phyloP scores from a whole-genome alignment of 1,140 invertebrate genomes.

The Thaumetopoea pityocampa region DNA sequence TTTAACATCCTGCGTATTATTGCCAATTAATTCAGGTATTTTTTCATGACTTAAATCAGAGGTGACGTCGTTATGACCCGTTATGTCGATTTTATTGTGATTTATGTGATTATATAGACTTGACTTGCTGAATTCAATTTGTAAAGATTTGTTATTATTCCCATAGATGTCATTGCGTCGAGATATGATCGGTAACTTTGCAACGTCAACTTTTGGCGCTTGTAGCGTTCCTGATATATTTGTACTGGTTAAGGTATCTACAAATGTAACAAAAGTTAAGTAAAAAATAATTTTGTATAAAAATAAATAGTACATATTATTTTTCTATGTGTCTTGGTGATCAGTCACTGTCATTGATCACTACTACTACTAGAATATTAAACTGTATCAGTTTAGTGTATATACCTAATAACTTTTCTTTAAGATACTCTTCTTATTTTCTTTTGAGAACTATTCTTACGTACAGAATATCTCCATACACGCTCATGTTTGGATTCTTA shows the following conservation, averaged over 20 bases:
- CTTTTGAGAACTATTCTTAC: too few species aligned
- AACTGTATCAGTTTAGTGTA: too few species aligned
- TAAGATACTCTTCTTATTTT: too few species aligned
- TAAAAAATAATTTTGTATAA: too few species aligned
- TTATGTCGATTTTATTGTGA: constrained; percentile 55
- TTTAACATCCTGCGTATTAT: constrained; percentile 43
- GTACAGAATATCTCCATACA: too few species aligned
- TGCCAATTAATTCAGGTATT: constrained; percentile 36
- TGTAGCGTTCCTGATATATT: constrained; percentile 44
- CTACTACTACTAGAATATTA: too few species aligned
- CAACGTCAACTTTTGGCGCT: constrained; percentile 32
- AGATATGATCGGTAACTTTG: constrained; percentile 23
- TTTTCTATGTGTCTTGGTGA: too few species aligned
- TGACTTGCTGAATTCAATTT: constrained; percentile 48
- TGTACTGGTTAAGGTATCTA: constrained; percentile 49
- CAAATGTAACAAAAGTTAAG: too few species aligned
- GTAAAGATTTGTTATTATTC: constrained; percentile 35
- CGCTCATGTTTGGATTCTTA: too few species aligned
- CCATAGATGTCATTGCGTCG: constrained; percentile 28
- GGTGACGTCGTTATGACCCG: constrained; percentile 26
- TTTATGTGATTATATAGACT: constrained; percentile 40
- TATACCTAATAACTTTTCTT: too few species aligned
- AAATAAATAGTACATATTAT: too few species aligned
- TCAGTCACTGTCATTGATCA: too few species aligned
- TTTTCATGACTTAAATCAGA: constrained; percentile 24